phyloP scores from a whole-genome alignment of 2,113 vertebrate genomes.

The Rostratula benghalensis region DNA sequence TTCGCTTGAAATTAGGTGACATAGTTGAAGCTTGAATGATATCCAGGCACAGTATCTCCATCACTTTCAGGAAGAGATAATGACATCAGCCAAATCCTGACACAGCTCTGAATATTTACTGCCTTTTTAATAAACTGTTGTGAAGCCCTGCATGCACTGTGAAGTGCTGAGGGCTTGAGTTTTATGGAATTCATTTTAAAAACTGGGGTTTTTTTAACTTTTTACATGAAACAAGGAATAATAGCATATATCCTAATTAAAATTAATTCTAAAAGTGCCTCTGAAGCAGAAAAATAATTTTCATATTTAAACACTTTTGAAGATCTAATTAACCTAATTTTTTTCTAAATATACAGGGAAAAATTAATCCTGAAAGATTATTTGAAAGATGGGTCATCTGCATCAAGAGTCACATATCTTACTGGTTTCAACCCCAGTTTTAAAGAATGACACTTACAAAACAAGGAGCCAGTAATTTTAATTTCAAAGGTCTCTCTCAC shows the following conservation, averaged over 20 bases:
- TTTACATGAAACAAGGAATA: background rate
- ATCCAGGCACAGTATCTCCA: background rate
- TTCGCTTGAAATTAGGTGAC: conserved; percentile 1
- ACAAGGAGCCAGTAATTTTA: background rate
- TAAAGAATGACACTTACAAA: background rate
- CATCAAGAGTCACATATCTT: background rate
- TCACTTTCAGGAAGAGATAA: background rate
- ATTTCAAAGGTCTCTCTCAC: background rate
- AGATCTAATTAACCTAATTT: background rate
- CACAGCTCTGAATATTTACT: background rate
- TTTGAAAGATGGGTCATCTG: background rate
- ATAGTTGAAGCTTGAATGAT: background rate
- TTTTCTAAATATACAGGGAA: background rate
- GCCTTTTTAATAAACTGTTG: background rate
- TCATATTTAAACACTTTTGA: background rate
- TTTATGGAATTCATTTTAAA: background rate
- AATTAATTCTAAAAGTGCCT: background rate
- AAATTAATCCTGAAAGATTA: background rate
- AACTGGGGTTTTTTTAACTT: background rate
- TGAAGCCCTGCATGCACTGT: background rate
- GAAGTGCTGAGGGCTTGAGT: background rate
- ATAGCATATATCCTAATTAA: background rate
- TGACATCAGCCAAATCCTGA: background rate
- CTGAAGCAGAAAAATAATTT: background rate
- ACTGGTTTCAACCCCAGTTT: background rate